A percentile compares a stretch with the other conserved stretches of the same genome.
These are phyloP conservation scores for Amphipyra tragopoginis DNA, from an alignment of 2,888 invertebrate genomes.

Conservation along the genomic window DNA sequence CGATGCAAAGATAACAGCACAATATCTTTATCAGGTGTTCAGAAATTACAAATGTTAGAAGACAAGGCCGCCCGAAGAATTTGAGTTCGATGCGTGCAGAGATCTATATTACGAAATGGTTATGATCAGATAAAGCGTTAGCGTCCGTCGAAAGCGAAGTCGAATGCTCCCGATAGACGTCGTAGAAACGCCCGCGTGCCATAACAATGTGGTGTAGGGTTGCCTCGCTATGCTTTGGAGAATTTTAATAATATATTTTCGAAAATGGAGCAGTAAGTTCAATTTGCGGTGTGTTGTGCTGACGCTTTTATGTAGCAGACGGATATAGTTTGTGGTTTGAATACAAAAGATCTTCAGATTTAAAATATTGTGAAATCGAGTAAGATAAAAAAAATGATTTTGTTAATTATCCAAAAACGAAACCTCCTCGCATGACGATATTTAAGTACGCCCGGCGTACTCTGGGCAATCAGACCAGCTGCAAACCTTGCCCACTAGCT, in stretches of 20 bases:
- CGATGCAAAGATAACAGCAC: constrained; percentile 69
- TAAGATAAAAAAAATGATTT: too few relatives aligned
- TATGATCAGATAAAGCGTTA: constrained; percentile 81
- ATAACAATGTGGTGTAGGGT: constrained; percentile 54
- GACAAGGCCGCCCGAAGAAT: constrained; percentile 79
- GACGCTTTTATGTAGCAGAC: too few relatives aligned
- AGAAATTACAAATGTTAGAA: constrained; percentile 74
- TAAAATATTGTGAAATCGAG: too few relatives aligned
- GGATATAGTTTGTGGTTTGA: too few relatives aligned
- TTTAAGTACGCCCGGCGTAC: too few relatives aligned
- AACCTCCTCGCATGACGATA: too few relatives aligned
- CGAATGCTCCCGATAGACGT: constrained; percentile 71
- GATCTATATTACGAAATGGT: constrained; percentile 78
- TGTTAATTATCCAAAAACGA: too few relatives aligned
- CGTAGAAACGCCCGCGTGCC: constrained; percentile 61
- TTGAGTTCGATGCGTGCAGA: constrained; percentile 75
- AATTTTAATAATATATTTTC: not conserved
- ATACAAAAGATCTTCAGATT: too few relatives aligned
- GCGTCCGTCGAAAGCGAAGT: constrained; percentile 74
- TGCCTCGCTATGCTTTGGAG: constrained; percentile 16
- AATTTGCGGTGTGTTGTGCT: too few relatives aligned
- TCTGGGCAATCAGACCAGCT: too few relatives aligned
- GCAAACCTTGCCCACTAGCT: too few relatives aligned
- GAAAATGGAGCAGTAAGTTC: not conserved
- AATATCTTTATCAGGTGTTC: constrained; percentile 76